phyloP scores from a whole-genome alignment of 1,140 invertebrate genomes.

The Dendrolimus kikuchii region DNA sequence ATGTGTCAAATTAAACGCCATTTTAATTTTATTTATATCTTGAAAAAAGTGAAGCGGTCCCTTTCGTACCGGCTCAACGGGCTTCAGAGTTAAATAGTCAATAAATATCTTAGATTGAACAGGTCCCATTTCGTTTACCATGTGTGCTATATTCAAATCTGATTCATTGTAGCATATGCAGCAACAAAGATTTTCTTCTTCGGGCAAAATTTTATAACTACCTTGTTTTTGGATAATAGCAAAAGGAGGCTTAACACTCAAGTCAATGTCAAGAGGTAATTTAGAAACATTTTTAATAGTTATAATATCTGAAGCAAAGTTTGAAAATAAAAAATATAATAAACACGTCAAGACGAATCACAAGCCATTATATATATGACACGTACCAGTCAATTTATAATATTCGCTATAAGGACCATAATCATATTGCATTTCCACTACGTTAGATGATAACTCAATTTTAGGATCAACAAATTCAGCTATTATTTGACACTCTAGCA shows the following conservation, averaged over 20 bases:
- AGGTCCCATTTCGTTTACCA: conserved; percentile 28
- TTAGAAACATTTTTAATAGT: conserved; percentile 61
- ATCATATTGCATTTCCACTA: conserved; percentile 53
- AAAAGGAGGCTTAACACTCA: conserved; percentile 52
- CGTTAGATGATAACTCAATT: conserved; percentile 45
- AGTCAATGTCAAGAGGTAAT: conserved; percentile 50
- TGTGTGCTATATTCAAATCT: conserved; percentile 41
- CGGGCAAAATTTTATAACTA: conserved; percentile 39
- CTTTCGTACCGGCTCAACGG: conserved; percentile 38
- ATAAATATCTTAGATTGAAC: conserved; percentile 38
- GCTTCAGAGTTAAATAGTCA: conserved; percentile 48
- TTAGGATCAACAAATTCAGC: conserved; percentile 63
- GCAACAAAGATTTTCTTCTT: conserved; percentile 45
- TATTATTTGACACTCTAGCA: conserved; percentile 47
- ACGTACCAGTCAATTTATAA: conserved; percentile 57
- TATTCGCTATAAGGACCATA: conserved; percentile 58
- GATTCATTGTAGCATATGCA: conserved; percentile 50
- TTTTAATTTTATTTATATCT: conserved; percentile 61
- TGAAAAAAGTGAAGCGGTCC: conserved; percentile 50
- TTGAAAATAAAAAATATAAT: conserved; percentile 3
- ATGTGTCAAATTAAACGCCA: conserved; percentile 45
- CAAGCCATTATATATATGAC: conserved; percentile 1
- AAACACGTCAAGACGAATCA: not conserved
- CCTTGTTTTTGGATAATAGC: conserved; percentile 46
- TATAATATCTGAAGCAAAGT: conserved; percentile 45